A percentile compares a stretch with the other conserved stretches of the same genome.
Evolutionary conservation across 2,888 invertebrate species (phyloP).

Genomic region (Orchesella flavescens): DNA sequence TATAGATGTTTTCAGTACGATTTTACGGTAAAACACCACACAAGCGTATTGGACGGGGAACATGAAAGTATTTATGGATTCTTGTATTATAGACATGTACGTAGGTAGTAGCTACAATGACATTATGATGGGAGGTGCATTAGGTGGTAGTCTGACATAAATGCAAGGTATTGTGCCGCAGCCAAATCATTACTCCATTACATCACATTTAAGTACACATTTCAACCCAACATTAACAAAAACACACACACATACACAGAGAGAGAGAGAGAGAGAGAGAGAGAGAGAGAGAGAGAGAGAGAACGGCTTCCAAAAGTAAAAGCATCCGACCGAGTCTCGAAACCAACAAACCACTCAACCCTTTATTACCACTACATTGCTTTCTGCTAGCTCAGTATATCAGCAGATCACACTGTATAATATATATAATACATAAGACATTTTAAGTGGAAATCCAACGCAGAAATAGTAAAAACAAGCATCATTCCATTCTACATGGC

Average conservation of each 20-base stretch:
- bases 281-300: slow-evolving; percentile 17
- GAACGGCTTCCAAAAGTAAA: slow-evolving; percentile 48
- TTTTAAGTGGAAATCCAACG: too few species aligned
- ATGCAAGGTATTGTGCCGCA: slow-evolving; percentile 47
- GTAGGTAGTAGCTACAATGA: not conserved
- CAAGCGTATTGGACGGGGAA: too few species aligned
- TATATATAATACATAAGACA: too few species aligned
- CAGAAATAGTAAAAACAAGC: not conserved
- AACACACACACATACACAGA: slow-evolving; percentile 9
- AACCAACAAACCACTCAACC: slow-evolving; percentile 60
- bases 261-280: too few species aligned
- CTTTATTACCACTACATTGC: slow-evolving; percentile 53
- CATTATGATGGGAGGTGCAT: slow-evolving; percentile 33
- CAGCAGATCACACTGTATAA: too few species aligned
- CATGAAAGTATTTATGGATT: too few species aligned
- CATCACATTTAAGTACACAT: slow-evolving; percentile 57
- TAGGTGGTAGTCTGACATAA: slow-evolving; percentile 38
- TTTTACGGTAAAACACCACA: too few species aligned
- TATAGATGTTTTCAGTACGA: too few species aligned
- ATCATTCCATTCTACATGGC: not conserved
- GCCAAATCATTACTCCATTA: slow-evolving; percentile 58
- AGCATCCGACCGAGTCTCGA: slow-evolving; percentile 49
- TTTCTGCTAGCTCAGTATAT: slow-evolving; percentile 26
- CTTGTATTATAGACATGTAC: too few species aligned
- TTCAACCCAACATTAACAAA: slow-evolving; percentile 50